A percentile compares a stretch with the other conserved stretches of the same genome.
These are phyloP conservation scores for Nothocercus nigrocapillus DNA, from an alignment of 2,113 vertebrate genomes.

Conservation along the genomic window DNA sequence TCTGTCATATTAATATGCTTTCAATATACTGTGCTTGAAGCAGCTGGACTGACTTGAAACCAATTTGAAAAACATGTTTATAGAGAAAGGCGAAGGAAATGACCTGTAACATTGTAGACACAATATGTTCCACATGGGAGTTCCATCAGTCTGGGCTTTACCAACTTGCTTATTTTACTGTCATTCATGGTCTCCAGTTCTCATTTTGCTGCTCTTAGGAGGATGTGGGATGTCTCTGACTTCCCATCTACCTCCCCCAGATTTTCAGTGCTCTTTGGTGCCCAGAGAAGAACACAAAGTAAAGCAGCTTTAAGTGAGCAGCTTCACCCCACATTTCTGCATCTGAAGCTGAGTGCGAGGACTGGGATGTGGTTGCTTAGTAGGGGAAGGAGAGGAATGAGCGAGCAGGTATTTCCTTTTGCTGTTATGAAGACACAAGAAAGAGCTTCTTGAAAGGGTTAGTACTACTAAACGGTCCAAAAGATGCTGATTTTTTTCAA, in stretches of 20 bases:
- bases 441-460: neutral
- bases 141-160: constrained; percentile 21
- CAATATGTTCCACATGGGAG: neutral
- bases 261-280: neutral
- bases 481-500: neutral
- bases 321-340: neutral
- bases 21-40: constrained; percentile 23
- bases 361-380: neutral
- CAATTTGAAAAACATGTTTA: constrained; percentile 60
- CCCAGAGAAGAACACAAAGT: neutral
- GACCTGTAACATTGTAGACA: constrained; percentile 47
- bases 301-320: neutral
- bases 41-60: constrained; percentile 68
- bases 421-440: neutral
- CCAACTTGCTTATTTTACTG: constrained; percentile 23
- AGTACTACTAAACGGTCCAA: neutral
- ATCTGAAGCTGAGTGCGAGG: neutral
- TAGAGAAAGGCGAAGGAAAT: constrained; percentile 65
- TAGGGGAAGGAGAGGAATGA: neutral
- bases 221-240: neutral
- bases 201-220: neutral
- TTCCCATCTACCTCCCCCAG: neutral
- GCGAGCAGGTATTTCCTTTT: neutral
- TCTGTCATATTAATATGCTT: constrained; percentile 59
- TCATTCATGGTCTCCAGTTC: neutral